These are phyloP conservation scores for Xanthorhoe designata DNA, from an alignment of 2,888 invertebrate genomes.

Conservation along the genomic window DNA sequence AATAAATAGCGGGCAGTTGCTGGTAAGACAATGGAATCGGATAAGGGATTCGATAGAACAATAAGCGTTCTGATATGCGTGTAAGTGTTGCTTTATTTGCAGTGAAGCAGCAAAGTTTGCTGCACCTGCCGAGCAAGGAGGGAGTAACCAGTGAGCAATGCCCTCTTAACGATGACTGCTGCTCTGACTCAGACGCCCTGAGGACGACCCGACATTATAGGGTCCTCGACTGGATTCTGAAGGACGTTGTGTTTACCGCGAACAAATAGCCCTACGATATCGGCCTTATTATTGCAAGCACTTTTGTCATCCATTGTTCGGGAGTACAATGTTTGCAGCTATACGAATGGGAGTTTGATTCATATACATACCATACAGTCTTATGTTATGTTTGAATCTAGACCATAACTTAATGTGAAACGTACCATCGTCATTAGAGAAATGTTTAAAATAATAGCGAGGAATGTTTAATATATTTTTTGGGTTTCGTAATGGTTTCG, in stretches of 20 bases:
- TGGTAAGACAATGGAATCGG: slow-evolving; percentile 73
- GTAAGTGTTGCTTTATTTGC: slow-evolving; percentile 67
- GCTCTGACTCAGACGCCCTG: slow-evolving; percentile 80
- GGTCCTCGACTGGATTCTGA: slow-evolving; percentile 82
- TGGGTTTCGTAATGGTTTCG: too few relatives aligned
- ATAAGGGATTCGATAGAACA: slow-evolving; percentile 79
- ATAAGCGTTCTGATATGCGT: slow-evolving; percentile 70
- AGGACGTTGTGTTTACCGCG: slow-evolving; percentile 76
- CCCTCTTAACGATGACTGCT: slow-evolving; percentile 82
- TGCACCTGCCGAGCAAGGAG: slow-evolving; percentile 70
- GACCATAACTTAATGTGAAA: slow-evolving; percentile 3
- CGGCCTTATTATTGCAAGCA: slow-evolving; percentile 49
- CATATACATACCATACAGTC: background rate
- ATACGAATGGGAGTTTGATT: slow-evolving; percentile 23
- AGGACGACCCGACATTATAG: slow-evolving; percentile 81
- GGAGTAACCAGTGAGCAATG: slow-evolving; percentile 80
- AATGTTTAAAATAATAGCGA: background rate
- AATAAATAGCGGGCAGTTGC: slow-evolving; percentile 62
- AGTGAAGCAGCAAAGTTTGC: slow-evolving; percentile 59
- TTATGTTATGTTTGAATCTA: slow-evolving; percentile 1
- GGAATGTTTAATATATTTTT: too few relatives aligned
- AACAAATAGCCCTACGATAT: slow-evolving; percentile 63
- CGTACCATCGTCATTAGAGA: background rate
- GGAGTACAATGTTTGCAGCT: slow-evolving; percentile 33
- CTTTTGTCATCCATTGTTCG: slow-evolving; percentile 44